A percentile compares a stretch with the other conserved stretches of the same genome.
phyloP scores from a whole-genome alignment of 2,113 vertebrate genomes.

The Paralichthys olivaceus region DNA sequence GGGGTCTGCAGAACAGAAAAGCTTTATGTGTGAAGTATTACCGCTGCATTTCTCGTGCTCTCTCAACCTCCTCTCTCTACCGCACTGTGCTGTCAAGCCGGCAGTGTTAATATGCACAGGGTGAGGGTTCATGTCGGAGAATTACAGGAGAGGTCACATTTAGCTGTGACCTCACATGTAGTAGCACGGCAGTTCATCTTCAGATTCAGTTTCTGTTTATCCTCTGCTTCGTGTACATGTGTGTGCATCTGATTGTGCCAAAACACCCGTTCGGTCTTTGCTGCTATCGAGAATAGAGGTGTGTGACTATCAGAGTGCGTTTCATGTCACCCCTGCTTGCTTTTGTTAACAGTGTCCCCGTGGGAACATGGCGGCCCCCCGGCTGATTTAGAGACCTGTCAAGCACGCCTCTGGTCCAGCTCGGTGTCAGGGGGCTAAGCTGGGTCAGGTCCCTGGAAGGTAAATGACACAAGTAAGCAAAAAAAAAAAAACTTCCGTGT shows the following conservation, averaged over 20 bases:
- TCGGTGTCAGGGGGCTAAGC: conserved; percentile 37
- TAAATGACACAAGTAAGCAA: conserved; percentile 42
- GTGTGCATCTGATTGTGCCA: conserved; percentile 17
- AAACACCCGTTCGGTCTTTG: conserved; percentile 2
- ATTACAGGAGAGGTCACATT: conserved; percentile 16
- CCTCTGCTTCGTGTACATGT: background rate
- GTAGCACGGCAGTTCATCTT: conserved; percentile 8
- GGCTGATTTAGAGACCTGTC: conserved; percentile 41
- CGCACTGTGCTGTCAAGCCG: background rate
- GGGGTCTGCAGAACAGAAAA: background rate
- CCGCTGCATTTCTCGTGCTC: conserved; percentile 8
- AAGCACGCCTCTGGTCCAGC: conserved; percentile 41
- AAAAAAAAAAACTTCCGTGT: conserved; percentile 16
- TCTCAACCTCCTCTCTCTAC: background rate
- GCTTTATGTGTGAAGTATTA: background rate
- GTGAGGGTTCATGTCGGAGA: background rate
- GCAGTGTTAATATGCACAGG: conserved; percentile 6
- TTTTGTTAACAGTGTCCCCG: conserved; percentile 57
- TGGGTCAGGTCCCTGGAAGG: conserved; percentile 41
- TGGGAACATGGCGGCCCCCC: conserved; percentile 46
- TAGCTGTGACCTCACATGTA: conserved; percentile 12
- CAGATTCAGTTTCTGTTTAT: conserved; percentile 28
- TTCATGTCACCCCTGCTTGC: conserved; percentile 30
- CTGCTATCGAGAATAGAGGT: conserved; percentile 38
- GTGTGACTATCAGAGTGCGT: conserved; percentile 6